These are phyloP conservation scores for Anhinga anhinga DNA, from an alignment of 2,113 vertebrate species.

Conservation along the genomic window DNA sequence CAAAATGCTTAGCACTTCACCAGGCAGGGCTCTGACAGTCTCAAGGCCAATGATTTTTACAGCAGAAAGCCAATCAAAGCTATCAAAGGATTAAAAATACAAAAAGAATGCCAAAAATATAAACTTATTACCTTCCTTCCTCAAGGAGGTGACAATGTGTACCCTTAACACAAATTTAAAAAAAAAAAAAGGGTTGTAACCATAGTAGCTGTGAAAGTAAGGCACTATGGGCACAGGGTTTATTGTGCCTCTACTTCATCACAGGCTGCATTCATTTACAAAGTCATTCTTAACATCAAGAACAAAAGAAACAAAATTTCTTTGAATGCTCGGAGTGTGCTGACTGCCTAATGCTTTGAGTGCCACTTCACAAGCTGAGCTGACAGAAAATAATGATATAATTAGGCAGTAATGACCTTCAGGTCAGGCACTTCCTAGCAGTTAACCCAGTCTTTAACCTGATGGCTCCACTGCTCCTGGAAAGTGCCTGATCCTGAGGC, in stretches of 20 bases:
- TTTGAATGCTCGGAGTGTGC: constrained; percentile 5
- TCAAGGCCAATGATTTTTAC: constrained; percentile 30
- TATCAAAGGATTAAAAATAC: constrained; percentile 14
- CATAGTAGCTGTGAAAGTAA: neutral
- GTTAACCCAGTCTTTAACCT: constrained; percentile 50
- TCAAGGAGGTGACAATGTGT: constrained; percentile 16
- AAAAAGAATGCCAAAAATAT: neutral
- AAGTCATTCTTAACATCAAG: constrained; percentile 8
- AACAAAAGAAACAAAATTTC: constrained; percentile 44
- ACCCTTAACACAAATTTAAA: neutral
- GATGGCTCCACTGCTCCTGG: neutral
- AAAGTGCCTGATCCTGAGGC: neutral
- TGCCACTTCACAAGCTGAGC: constrained; percentile 26
- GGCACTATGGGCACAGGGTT: neutral
- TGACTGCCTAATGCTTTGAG: constrained; percentile 35
- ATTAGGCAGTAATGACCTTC: constrained; percentile 45
- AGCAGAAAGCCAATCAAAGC: constrained; percentile 2
- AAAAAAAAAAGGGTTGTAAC: neutral
- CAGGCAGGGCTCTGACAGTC: neutral
- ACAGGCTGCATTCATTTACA: constrained; percentile 35
- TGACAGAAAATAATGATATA: constrained; percentile 45
- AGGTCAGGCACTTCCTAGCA: neutral
- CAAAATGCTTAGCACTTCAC: constrained; percentile 26
- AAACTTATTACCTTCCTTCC: neutral
- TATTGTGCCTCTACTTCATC: constrained; percentile 19